phyloP scores from a whole-genome alignment of 2,888 invertebrate genomes.

The Xylophagus ater region DNA sequence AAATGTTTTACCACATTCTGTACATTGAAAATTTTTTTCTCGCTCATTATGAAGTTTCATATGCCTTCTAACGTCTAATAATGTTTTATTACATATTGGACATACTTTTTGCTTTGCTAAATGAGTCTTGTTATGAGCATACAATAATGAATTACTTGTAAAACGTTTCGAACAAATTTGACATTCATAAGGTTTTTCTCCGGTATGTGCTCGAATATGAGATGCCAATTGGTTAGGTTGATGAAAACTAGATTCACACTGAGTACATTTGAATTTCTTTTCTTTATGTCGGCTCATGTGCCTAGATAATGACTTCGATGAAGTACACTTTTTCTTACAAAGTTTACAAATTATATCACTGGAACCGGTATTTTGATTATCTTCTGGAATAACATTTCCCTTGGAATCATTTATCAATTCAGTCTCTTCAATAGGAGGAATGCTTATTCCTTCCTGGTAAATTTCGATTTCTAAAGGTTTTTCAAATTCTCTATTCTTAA shows the following conservation, averaged over 20 bases:
- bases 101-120: slow-evolving; percentile 6
- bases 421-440: no score
- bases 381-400: no score
- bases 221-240: background rate
- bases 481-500: no score
- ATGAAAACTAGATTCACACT: background rate
- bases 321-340: slow-evolving; percentile 6
- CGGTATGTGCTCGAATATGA: slow-evolving; percentile 4
- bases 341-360: slow-evolving; percentile 24
- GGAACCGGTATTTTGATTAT: no score
- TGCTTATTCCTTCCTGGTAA: no score
- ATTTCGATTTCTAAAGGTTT: no score
- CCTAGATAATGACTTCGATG: background rate
- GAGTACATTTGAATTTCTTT: background rate
- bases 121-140: slow-evolving; percentile 7
- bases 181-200: no score
- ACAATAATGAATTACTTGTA: background rate
- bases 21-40: slow-evolving; percentile 9
- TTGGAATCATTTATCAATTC: no score
- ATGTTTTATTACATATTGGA: slow-evolving; percentile 6
- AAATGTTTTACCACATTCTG: slow-evolving; percentile 8
- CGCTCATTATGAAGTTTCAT: background rate
- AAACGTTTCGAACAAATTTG: slow-evolving; percentile 6
- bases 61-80: slow-evolving; percentile 4
- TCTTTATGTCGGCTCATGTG: slow-evolving; percentile 7